Base-by-base conservation (phyloP, 1,140 invertebrate species). In the Tyrophagus putrescentiae region DNA sequence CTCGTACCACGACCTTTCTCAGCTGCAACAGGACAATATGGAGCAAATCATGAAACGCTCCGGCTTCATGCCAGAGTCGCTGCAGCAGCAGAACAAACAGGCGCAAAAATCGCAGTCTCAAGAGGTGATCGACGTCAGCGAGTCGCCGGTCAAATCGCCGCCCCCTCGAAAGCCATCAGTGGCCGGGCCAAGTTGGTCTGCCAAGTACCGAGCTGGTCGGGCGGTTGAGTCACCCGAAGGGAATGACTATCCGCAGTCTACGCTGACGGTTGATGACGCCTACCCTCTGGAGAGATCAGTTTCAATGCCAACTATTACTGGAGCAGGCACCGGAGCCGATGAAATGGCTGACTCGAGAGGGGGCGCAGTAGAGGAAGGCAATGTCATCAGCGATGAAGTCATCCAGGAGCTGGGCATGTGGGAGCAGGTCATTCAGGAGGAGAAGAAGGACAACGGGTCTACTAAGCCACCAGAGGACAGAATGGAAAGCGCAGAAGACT, bases 321-420 rank as follows among this genome's bases (percentile, higher is more conserved):
- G 13, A 3, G 23, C 45, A 6, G 45, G 45, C 31, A 7, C 6
- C 31, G 45, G 45, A 6, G 45, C 13, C 7, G 45, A 29, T 7
- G 6, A n/a, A n/a, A 1, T 2, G 2, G 25, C 27, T 33, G 4
- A 1, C 39, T 2, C 3, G 7, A 53, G 6, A n/a, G n/a, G n/a
- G 23, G 39, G 25, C 21, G 3, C 3, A 33, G 7, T 34, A 2
- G 52, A 54, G n/a, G 25, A 21, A 13, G 1, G 9, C 11, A 13
- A 54, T 9, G 13, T 54, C 2, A 54, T 54, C 3, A 54, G 52
- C 13, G 52, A 54, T 31, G 52, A 54, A 33, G 52, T 54, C 3
- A 54, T 54, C 5, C 52, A 54, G 27, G 52, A 54, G 25, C 27
- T 54, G 13, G 52, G 52, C n/a, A 54, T 54, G 52, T 54, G 52